A percentile compares a stretch with the other conserved stretches of the same genome.
phyloP scores from a whole-genome alignment of 2,888 invertebrate genomes.

The Nemoura dubitans region DNA sequence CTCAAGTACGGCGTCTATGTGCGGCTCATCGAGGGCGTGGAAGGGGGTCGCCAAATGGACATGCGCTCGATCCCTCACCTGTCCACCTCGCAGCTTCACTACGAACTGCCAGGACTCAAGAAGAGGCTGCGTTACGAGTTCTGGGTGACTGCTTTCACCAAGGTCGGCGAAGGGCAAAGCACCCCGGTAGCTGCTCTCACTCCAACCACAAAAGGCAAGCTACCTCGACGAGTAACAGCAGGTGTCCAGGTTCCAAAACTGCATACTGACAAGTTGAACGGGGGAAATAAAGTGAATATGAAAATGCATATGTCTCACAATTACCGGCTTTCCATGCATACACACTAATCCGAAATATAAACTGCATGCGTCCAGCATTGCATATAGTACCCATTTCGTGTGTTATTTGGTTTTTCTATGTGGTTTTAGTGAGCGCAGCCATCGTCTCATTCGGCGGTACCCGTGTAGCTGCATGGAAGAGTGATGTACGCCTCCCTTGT shows the following conservation, averaged over 20 bases:
- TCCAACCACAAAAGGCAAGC: constrained; percentile 60
- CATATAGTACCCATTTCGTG: too few species aligned
- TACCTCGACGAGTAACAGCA: too few species aligned
- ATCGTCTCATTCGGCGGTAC: constrained; percentile 56
- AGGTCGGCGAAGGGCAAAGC: constrained; percentile 59
- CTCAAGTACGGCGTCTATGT: constrained; percentile 58
- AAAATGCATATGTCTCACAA: too few species aligned
- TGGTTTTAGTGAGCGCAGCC: constrained; percentile 53
- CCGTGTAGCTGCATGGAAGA: constrained; percentile 54
- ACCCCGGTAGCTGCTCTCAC: constrained; percentile 62
- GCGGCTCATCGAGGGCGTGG: constrained; percentile 46
- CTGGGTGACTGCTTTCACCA: constrained; percentile 59
- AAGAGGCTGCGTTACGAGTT: constrained; percentile 67
- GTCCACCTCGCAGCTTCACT: constrained; percentile 56
- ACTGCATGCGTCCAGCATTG: too few species aligned
- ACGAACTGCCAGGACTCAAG: constrained; percentile 65
- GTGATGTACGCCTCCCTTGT: constrained; percentile 54
- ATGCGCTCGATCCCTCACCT: constrained; percentile 46
- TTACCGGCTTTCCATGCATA: too few species aligned
- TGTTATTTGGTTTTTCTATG: too few species aligned
- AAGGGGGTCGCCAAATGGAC: constrained; percentile 46
- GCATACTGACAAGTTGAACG: too few species aligned
- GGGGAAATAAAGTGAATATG: too few species aligned
- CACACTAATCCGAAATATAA: too few species aligned
- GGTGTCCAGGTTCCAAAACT: too few species aligned